phyloP scores from a whole-genome alignment of 2,113 vertebrate genomes.

The Pipa parva region DNA sequence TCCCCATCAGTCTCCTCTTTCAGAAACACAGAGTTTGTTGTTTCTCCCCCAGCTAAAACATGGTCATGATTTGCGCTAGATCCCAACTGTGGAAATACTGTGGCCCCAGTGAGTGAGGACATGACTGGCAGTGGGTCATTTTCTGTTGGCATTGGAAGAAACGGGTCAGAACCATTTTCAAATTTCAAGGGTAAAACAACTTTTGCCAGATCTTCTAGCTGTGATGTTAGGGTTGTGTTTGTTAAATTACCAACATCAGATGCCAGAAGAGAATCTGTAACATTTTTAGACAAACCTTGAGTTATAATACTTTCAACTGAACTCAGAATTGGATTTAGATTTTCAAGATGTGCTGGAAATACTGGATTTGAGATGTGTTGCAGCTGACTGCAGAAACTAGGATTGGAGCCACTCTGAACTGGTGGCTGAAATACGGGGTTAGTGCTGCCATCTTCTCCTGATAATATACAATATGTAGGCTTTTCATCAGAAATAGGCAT shows the following conservation, averaged over 20 bases:
- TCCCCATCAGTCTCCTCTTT: slow-evolving; percentile 61
- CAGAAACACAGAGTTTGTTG: slow-evolving; percentile 58
- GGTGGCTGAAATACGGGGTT: slow-evolving; percentile 60
- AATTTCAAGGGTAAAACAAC: slow-evolving; percentile 67
- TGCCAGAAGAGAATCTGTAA: slow-evolving; percentile 58
- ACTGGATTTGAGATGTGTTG: slow-evolving; percentile 60
- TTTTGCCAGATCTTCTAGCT: slow-evolving; percentile 66
- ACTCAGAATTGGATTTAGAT: slow-evolving; percentile 70
- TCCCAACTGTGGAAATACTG: slow-evolving; percentile 70
- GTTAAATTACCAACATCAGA: slow-evolving; percentile 62
- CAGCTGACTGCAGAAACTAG: slow-evolving; percentile 55
- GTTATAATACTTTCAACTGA: slow-evolving; percentile 64
- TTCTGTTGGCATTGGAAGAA: slow-evolving; percentile 68
- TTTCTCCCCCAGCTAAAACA: slow-evolving; percentile 59
- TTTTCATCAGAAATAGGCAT: slow-evolving; percentile 58
- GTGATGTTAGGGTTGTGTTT: slow-evolving; percentile 60
- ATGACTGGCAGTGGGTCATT: slow-evolving; percentile 63
- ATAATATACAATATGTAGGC: slow-evolving; percentile 53
- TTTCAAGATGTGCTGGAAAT: slow-evolving; percentile 71
- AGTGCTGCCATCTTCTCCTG: slow-evolving; percentile 53
- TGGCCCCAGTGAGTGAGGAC: slow-evolving; percentile 60
- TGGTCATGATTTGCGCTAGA: slow-evolving; percentile 58
- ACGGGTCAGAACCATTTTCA: slow-evolving; percentile 65
- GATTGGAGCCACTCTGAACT: slow-evolving; percentile 62
- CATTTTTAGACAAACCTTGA: slow-evolving; percentile 59